These are phyloP conservation scores for Beris chalybata DNA, from an alignment of 2,888 invertebrate species.

Conservation along the genomic window DNA sequence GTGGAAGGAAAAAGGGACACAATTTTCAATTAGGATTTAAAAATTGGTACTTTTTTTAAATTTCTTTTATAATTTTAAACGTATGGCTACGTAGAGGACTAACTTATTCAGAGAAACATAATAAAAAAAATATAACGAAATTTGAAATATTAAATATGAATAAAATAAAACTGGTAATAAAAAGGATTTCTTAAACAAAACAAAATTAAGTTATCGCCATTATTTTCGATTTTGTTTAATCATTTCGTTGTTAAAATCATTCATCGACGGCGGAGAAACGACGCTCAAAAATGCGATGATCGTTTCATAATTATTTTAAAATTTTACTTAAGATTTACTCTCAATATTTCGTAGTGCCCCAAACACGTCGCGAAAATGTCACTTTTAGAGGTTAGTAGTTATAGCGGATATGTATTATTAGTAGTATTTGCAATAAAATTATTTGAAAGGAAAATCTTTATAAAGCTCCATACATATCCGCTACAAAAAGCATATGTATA, in stretches of 20 bases:
- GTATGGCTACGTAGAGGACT: too few relatives aligned
- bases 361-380: constrained; percentile 53
- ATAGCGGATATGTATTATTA: too few relatives aligned
- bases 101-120: neutral
- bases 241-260: neutral
- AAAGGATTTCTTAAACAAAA: constrained; percentile 9
- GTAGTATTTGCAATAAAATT: too few relatives aligned
- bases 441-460: too few relatives aligned
- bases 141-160: constrained; percentile 9
- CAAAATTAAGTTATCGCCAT: constrained; percentile 19
- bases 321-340: neutral
- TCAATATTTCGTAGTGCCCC: constrained; percentile 47
- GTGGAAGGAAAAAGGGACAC: neutral
- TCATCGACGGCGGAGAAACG: constrained; percentile 33
- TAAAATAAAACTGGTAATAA: neutral
- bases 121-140: constrained; percentile 1
- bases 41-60: too few relatives aligned
- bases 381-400: constrained; percentile 37
- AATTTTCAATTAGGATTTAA: too few relatives aligned
- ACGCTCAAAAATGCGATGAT: constrained; percentile 40
- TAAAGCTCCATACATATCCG: too few relatives aligned
- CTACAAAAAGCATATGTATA: too few relatives aligned
- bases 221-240: constrained; percentile 1
- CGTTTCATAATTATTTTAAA: constrained; percentile 33
- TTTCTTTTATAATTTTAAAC: too few relatives aligned